Conservation (phyloP, 53 echinoderm and acorn worm species). For the Holothuria leucospilota region DNA sequence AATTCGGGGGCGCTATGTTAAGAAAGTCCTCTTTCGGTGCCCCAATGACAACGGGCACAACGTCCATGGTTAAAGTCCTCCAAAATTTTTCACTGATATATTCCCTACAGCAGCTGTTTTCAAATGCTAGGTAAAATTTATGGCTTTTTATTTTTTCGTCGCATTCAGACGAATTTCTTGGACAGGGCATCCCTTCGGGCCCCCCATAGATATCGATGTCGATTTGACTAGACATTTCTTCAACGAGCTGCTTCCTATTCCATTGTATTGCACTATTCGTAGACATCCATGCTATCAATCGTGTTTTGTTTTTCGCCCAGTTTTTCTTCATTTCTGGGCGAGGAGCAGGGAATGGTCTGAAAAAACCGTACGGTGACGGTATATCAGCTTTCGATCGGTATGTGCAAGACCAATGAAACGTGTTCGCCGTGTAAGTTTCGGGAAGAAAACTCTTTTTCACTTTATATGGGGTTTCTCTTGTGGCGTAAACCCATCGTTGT, state of each 20-base stretch:
- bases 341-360: not conserved
- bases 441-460: not conserved
- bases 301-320: not conserved
- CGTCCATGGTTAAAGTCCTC: slow-evolving; percentile 16
- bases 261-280: slow-evolving; percentile 17
- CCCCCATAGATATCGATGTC: slow-evolving; percentile 17
- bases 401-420: slow-evolving; percentile 45
- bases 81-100: slow-evolving; percentile 30
- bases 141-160: slow-evolving; percentile 15
- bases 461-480: slow-evolving; percentile 21
- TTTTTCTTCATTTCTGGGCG: not conserved
- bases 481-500: slow-evolving; percentile 48
- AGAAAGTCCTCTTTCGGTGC: slow-evolving; percentile 14
- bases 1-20: slow-evolving; percentile 44
- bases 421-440: not conserved
- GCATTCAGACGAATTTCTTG: not conserved
- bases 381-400: slow-evolving; percentile 34
- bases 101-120: slow-evolving; percentile 35
- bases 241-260: slow-evolving; percentile 4
- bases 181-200: not conserved
- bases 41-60: slow-evolving; percentile 29
- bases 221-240: not conserved
- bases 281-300: slow-evolving; percentile 28
- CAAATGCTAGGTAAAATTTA: slow-evolving; percentile 41
- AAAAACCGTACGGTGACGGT: slow-evolving; percentile 5